Evolutionary conservation across 2,113 vertebrate species (phyloP), one percentile per base, ranked within the genome.

Genomic region (Oryzias melastigma): DNA sequence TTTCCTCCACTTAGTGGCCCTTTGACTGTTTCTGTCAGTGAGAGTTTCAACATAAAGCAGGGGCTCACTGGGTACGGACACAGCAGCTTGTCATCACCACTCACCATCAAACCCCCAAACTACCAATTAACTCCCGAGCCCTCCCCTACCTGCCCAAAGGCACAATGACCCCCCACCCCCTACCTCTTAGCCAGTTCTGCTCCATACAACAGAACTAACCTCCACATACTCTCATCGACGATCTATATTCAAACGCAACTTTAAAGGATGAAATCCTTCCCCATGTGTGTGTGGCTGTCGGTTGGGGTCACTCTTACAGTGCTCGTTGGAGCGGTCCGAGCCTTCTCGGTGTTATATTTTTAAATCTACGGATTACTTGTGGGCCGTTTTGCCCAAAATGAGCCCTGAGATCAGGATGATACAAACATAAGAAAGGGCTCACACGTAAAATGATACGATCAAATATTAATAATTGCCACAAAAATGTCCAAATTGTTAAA

Each of bases 91-190:
- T 91, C 91, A 89, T 52, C 62, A 66, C 59, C 14, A n/a, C 60
- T 91, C 78, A 90, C 29, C 86, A 44, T 92, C 90, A 91, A 73
- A 80, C 82, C 73, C 22, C 73, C 78, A 87, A 89, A 89, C 87
- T 86, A 89, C 84, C 91, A 91, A 91, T 93, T 92, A 92, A 85
- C 83, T 91, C 80, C 74, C 62, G 71, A 79, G 83, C 73, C 81
- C 66, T 73, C 69, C 75, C 78, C 80, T 80, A 89, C 86, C 79
- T 83, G 77, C 87, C 88, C 55, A 42, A 73, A 75, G 87, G 88
- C 85, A 62, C 71, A 67, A 8, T 83, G 83, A 89, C 79, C 86
- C 77, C 56, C 82, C 51, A 27, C 78, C 64, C 57, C 52, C 35
- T 2, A 5, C 43, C 61, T 65, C 43, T 58, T 49, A 47, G 56